Conservation (phyloP, 2,888 invertebrate species). For the Microctonus aethiopoides region DNA sequence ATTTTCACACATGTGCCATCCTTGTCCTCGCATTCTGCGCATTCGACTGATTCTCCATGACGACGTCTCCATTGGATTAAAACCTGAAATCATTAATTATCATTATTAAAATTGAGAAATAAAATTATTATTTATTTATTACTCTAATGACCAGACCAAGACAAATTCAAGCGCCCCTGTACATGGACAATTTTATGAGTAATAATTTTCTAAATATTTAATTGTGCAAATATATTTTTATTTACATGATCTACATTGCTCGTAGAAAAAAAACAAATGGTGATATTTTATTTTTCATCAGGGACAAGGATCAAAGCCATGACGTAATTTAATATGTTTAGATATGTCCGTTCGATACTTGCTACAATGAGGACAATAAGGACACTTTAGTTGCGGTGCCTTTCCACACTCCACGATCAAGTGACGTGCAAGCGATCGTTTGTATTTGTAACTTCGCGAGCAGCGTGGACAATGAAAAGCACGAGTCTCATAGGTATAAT, state of each 20-base stretch:
- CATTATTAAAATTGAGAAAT: conserved; percentile 16
- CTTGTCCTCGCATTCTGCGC: conserved; percentile 58
- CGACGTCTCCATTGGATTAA: conserved; percentile 39
- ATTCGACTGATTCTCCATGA: conserved; percentile 33
- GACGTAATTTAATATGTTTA: conserved; percentile 60
- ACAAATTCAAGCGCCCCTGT: not conserved
- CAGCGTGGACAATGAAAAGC: conserved; percentile 69
- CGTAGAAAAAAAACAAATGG: not conserved
- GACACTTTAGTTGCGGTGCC: conserved; percentile 61
- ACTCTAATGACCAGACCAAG: too few relatives aligned
- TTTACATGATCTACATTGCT: not conserved
- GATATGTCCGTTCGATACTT: conserved; percentile 63
- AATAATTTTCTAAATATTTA: not conserved
- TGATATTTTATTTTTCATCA: not conserved
- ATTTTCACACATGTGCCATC: conserved; percentile 64
- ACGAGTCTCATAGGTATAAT: conserved; percentile 17
- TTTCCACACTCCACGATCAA: conserved; percentile 65
- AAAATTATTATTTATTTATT: not conserved
- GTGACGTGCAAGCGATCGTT: conserved; percentile 68
- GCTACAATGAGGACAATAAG: conserved; percentile 59
- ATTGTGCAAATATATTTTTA: not conserved
- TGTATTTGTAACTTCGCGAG: conserved; percentile 71
- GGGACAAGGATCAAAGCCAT: conserved; percentile 36
- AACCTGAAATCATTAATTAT: conserved; percentile 52
- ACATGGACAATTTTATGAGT: not conserved